A percentile compares a stretch with the other conserved stretches of the same genome.
These are phyloP conservation scores for Panopea generosa DNA, from an alignment of 2,888 invertebrate genomes.

Conservation along the genomic window DNA sequence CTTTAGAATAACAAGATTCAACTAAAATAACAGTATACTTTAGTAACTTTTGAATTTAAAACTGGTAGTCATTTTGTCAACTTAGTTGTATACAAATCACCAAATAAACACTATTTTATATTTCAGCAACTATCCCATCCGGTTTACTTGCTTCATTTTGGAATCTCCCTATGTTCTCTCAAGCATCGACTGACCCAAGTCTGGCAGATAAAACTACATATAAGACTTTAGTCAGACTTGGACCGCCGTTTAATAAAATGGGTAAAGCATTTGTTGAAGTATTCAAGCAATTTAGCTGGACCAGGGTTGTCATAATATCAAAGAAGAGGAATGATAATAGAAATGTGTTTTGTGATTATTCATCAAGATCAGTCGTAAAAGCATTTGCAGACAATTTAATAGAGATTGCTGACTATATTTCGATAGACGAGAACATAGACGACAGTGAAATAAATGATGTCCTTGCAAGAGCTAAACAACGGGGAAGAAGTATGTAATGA, in stretches of 20 bases:
- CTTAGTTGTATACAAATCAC: too few species aligned
- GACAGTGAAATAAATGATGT: conserved; percentile 67
- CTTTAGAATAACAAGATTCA: too few species aligned
- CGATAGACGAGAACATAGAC: conserved; percentile 61
- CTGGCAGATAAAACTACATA: conserved; percentile 73
- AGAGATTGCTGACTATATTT: conserved; percentile 69
- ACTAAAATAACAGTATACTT: too few species aligned
- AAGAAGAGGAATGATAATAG: conserved; percentile 66
- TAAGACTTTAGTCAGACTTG: conserved; percentile 73
- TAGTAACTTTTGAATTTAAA: too few species aligned
- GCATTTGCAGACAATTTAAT: conserved; percentile 65
- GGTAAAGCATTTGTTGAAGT: conserved; percentile 71
- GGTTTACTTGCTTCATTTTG: conserved; percentile 76
- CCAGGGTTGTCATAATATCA: conserved; percentile 68
- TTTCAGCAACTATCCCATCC: conserved; percentile 73
- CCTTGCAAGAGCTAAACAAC: conserved; percentile 60
- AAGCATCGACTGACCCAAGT: conserved; percentile 74
- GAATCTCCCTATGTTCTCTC: conserved; percentile 78
- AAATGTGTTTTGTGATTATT: conserved; percentile 78
- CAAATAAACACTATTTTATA: too few species aligned
- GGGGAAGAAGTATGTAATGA: conserved; percentile 73
- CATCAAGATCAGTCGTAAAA: conserved; percentile 63
- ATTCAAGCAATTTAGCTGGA: conserved; percentile 69
- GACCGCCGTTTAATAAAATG: conserved; percentile 75
- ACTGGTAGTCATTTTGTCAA: too few species aligned